phyloP scores from a whole-genome alignment of 2,888 invertebrate genomes.

The Eremobia ochroleuca region DNA sequence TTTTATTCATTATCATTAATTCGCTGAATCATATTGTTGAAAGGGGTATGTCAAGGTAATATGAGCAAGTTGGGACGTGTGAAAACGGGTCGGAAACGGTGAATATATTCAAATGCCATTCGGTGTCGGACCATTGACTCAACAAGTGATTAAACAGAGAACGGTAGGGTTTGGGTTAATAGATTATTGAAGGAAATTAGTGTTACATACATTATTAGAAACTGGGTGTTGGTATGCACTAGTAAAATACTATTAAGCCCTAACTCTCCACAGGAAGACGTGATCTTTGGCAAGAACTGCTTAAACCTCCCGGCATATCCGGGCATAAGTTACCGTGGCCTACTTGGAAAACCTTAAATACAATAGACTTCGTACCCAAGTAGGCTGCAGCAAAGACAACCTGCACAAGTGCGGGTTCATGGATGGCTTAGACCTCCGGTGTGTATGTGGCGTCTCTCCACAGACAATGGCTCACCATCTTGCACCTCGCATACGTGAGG shows the following conservation, averaged over 20 bases:
- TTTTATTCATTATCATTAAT: conserved; percentile 26
- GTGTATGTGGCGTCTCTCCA: too few species aligned
- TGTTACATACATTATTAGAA: background rate
- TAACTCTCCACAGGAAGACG: too few species aligned
- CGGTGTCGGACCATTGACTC: conserved; percentile 46
- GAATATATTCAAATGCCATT: conserved; percentile 41
- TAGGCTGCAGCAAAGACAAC: too few species aligned
- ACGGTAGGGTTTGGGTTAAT: background rate
- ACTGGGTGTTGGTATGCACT: background rate
- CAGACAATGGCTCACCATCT: too few species aligned
- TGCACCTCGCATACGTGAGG: too few species aligned
- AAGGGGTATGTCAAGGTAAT: conserved; percentile 36
- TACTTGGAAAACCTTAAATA: too few species aligned
- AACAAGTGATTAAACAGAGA: conserved; percentile 62
- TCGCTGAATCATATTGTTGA: conserved; percentile 22
- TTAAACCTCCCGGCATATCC: too few species aligned
- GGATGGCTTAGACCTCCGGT: too few species aligned
- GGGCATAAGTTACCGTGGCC: too few species aligned
- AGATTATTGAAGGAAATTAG: background rate
- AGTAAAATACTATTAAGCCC: background rate
- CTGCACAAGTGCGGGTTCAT: too few species aligned
- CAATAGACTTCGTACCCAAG: too few species aligned
- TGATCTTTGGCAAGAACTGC: too few species aligned
- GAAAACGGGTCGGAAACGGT: conserved; percentile 37
- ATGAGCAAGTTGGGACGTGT: conserved; percentile 16